A percentile compares a stretch with the other conserved stretches of the same genome.
Conservation (phyloP, 2,113 vertebrate species). For the Gila orcuttii region DNA sequence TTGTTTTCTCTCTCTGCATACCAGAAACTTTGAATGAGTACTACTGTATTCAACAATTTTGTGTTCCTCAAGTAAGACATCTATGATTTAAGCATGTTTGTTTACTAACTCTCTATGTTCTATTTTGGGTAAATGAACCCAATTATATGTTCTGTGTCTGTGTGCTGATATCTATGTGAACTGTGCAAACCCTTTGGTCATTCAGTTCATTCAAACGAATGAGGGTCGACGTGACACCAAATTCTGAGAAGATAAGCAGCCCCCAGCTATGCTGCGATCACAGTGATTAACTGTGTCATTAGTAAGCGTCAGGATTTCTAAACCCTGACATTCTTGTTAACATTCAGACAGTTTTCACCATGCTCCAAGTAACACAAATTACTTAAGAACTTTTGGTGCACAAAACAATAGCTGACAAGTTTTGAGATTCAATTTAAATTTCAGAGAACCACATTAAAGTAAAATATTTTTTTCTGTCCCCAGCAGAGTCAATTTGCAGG, state of each 20-base stretch:
- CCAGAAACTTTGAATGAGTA: neutral
- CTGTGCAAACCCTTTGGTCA: neutral
- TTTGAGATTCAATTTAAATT: neutral
- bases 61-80: neutral
- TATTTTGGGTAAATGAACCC: neutral
- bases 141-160: neutral
- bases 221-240: neutral
- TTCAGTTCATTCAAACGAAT: neutral
- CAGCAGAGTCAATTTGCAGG: neutral
- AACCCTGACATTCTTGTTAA: neutral
- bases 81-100: neutral
- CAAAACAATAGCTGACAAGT: neutral
- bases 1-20: neutral
- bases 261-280: neutral
- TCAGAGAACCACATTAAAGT: neutral
- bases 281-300: slow-evolving; percentile 13
- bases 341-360: neutral
- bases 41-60: neutral
- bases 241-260: too few species aligned
- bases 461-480: neutral
- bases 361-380: slow-evolving; percentile 4
- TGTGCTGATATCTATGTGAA: neutral
- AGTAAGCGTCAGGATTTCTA: neutral
- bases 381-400: too few species aligned
- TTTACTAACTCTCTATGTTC: neutral